Evolutionary conservation across 2,113 vertebrate species (phyloP), one percentile per base, ranked within the genome.

Genomic region (Cranoglanis bouderius): DNA sequence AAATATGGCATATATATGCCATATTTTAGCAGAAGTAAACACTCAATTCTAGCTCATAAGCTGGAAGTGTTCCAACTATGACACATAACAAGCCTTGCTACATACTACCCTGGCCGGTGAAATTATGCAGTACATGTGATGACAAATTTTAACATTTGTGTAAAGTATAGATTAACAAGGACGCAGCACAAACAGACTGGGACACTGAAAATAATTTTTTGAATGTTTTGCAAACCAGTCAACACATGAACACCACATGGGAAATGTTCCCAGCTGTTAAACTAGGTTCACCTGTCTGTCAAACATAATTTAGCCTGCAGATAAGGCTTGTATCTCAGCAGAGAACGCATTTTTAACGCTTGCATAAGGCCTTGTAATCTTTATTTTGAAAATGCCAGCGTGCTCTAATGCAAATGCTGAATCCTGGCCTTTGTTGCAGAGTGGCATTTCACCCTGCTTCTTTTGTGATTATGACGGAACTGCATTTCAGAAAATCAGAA

Each of bases 11-110:
- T 77, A 46, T 29, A 29, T 46, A 77, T 77, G 19, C 21, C 93
- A 93, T 92, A 93, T 92, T 80, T 75, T 46, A 77, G 85, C 90
- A 93, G 78, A 88, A 91, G 90, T 74, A 90, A 92, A 92, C 92
- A 88, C 88, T 80, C 83, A 86, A 90, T 83, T 89, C 13, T 32
- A 72, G 16, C 32, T 72, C 32, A n/a, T 12, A n/a, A 29, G 29
- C 85, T 72, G 35, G 70, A 72, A 40, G 18, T 40, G 40, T 72
- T 77, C 21, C 24, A 77, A 35, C 75, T 59, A 7, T 65, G 81
- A 87, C 75, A 82, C 51, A 81, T 43, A 74, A 74, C 29, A 74
- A 82, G 87, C 77, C 6, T 77, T 46, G 21, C 35, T 21, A 74
- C 18, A 24, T 74, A 74, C 70, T 21, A 40, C 70, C 35, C 38